Percentiles rank a stretch among this genome's conserved stretches.
Conservation (phyloP, 2,113 vertebrate species). For the Corydoras sp. region DNA sequence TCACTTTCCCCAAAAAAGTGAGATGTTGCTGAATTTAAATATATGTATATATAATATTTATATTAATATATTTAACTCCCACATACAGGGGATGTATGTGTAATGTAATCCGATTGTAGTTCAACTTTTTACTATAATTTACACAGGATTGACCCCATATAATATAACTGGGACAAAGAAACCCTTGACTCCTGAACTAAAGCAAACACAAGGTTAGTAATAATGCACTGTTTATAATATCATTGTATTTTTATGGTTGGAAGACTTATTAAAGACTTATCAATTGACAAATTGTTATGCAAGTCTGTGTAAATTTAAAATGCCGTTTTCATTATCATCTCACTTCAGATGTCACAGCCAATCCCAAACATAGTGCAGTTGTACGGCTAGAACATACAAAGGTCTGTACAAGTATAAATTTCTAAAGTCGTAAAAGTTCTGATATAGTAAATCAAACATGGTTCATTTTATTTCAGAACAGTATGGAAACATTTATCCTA, state of each 20-base stretch:
- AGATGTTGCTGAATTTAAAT: too few species aligned
- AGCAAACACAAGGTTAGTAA: constrained; percentile 21
- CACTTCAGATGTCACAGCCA: constrained; percentile 28
- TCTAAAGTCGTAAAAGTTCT: too few species aligned
- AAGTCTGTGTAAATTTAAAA: too few species aligned
- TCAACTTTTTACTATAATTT: background rate
- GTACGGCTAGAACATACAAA: constrained; percentile 2
- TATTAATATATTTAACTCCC: too few species aligned
- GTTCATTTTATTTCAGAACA: constrained; percentile 12
- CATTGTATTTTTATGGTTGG: background rate
- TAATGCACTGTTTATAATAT: background rate
- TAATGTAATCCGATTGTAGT: too few species aligned
- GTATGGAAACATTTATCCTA: constrained; percentile 33
- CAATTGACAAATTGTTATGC: too few species aligned
- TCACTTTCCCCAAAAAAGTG: too few species aligned
- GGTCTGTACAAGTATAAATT: constrained; percentile 15
- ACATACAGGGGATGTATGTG: too few species aligned
- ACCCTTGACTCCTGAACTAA: background rate
- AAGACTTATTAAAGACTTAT: too few species aligned
- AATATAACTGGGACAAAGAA: constrained; percentile 10
- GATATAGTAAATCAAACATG: too few species aligned
- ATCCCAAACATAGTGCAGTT: constrained; percentile 2
- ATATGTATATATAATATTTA: too few species aligned
- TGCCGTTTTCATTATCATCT: background rate
- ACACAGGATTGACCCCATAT: constrained; percentile 13